phyloP scores from a whole-genome alignment of 2,888 invertebrate species.

The Luperina testacea region DNA sequence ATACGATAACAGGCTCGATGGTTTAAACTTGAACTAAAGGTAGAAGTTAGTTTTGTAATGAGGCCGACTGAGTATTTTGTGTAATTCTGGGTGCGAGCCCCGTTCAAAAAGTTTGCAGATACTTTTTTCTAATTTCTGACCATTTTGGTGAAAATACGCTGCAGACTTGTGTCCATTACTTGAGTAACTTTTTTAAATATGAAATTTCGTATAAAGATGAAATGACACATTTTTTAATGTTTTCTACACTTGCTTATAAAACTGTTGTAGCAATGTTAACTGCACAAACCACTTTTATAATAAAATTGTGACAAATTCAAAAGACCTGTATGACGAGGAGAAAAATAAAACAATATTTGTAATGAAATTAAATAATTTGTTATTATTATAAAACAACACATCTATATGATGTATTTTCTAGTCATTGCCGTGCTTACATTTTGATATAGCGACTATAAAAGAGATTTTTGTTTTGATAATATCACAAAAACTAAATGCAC shows the following conservation, averaged over 20 bases:
- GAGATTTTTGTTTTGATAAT: conserved; percentile 65
- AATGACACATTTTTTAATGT: conserved; percentile 16
- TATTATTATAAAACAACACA: conserved; percentile 89
- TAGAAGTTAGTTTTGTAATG: too few species aligned
- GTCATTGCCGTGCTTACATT: conserved; percentile 81
- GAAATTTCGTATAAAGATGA: conserved; percentile 1
- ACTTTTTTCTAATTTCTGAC: background rate
- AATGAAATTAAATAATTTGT: conserved; percentile 88
- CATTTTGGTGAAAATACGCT: background rate
- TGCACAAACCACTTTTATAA: conserved; percentile 41
- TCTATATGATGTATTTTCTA: conserved; percentile 88
- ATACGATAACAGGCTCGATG: too few species aligned
- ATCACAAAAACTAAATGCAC: conserved; percentile 80
- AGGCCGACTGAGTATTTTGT: background rate
- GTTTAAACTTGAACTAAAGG: too few species aligned
- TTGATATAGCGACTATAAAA: conserved; percentile 62
- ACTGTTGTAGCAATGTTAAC: conserved; percentile 23
- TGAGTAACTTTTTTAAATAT: conserved; percentile 9
- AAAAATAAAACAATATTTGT: conserved; percentile 83
- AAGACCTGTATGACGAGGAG: conserved; percentile 33
- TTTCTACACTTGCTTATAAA: conserved; percentile 33
- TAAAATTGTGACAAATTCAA: conserved; percentile 39
- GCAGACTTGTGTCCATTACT: background rate
- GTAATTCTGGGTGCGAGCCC: too few species aligned
- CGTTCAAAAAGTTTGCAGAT: background rate